Base-by-base conservation (phyloP, 2,888 invertebrate genomes). In the Sarcophaga subvicina region DNA sequence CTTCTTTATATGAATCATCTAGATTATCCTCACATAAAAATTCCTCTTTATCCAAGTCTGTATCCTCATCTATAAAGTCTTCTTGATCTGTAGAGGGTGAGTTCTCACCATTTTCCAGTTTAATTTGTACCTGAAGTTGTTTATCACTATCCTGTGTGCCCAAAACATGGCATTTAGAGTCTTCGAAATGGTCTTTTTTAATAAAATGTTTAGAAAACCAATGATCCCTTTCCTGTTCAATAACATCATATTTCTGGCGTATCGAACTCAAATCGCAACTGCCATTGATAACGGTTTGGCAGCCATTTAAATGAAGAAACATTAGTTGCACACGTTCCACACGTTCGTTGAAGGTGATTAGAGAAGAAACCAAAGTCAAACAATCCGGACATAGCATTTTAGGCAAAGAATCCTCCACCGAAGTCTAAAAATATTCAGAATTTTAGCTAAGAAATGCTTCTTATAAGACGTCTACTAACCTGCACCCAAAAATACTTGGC, bases 401-500 rank as follows among this genome's bases (percentile, higher is more conserved):
- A 0, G 93, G 92, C 69, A 91, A 84, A 3, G 89, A 90, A 54
- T 92, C 92, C 3, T 90, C 89, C 3, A 89, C 88, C 4, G 88
- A 90, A 37, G 91, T 90, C 91, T 92, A 45, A 17, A 86, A 85
- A 72, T 72, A 70, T 11, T 37, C 37, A 70, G 60, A 59, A 66
- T 5, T 10, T 2, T 6, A 47, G 8, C 8, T 37, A 37, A 37
- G 37, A 10, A 37, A 37, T 37, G 37, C 0, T 2, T 37, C 37
- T 10, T 37, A 37, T 37, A 37, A 37, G 10, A 37, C 10, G 22
- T 12, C 3, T 12, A 59, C 90, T 88, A 81, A 92, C 92, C 87
- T 92, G 90, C 25, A 93, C 90, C 86, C 90, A 90, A 76, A 93
- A 93, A 82, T 91, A 92, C 88, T 92, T 93, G 60, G 89, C 90